phyloP scores from a whole-genome alignment of 23 tunicate species.

The Halocynthia aurantium region DNA sequence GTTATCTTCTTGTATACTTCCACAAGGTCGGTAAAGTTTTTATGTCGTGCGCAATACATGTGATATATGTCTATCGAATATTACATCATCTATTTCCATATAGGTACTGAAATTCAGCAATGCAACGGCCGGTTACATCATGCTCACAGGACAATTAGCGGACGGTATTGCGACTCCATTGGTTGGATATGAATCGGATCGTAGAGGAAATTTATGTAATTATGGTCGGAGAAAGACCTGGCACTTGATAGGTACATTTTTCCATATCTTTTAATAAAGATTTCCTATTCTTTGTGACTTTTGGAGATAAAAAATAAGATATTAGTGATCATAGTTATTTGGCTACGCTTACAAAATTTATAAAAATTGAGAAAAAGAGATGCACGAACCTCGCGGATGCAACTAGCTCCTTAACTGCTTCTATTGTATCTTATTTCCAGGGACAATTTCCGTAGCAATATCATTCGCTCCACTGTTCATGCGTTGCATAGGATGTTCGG shows the following conservation, averaged over 20 bases:
- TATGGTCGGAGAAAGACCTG: slow-evolving; percentile 94
- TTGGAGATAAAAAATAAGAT: no score
- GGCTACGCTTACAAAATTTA: no score
- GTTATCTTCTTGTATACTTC: slow-evolving; percentile 80
- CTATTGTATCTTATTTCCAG: slow-evolving; percentile 16
- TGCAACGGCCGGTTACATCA: slow-evolving; percentile 83
- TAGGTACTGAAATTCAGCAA: slow-evolving; percentile 81
- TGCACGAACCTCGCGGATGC: no score
- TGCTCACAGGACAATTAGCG: slow-evolving; percentile 90
- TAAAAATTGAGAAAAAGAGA: no score
- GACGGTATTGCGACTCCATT: slow-evolving; percentile 96
- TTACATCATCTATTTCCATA: background rate
- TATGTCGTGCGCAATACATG: background rate
- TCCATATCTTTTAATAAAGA: background rate
- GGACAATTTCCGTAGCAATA: slow-evolving; percentile 71
- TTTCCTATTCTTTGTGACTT: background rate
- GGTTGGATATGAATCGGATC: slow-evolving; percentile 95
- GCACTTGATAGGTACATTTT: slow-evolving; percentile 83
- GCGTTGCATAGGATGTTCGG: slow-evolving; percentile 62
- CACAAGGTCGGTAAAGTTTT: slow-evolving; percentile 45
- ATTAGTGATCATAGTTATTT: no score
- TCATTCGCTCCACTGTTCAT: slow-evolving; percentile 79
- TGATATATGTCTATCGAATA: no score
- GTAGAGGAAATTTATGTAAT: slow-evolving; percentile 39
- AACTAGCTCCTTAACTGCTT: no score